These are phyloP conservation scores for Chionis minor DNA, from an alignment of 2,113 vertebrate genomes.

Conservation along the genomic window DNA sequence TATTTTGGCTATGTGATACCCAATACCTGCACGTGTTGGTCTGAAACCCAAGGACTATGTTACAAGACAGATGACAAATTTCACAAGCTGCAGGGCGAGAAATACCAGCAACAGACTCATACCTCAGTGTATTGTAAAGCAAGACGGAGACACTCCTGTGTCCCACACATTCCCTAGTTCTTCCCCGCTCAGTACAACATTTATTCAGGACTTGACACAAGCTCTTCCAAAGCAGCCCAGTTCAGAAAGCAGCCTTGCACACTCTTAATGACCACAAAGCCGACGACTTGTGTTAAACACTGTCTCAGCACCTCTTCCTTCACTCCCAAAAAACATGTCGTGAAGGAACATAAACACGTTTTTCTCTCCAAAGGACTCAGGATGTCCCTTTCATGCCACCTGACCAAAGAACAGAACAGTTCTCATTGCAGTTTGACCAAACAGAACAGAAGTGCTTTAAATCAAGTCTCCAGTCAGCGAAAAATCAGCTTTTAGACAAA, in stretches of 20 bases:
- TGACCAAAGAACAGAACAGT: neutral
- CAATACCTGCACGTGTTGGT: neutral
- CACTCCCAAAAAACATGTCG: neutral
- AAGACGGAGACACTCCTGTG: neutral
- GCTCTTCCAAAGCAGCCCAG: neutral
- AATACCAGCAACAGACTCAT: neutral
- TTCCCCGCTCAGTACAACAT: neutral
- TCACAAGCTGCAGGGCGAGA: neutral
- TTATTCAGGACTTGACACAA: neutral
- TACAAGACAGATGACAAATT: neutral
- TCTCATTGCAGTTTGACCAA: neutral
- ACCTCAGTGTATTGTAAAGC: neutral
- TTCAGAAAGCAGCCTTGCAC: neutral
- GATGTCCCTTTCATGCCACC: neutral
- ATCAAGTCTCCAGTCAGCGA: neutral
- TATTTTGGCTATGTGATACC: neutral
- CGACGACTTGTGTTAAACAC: neutral
- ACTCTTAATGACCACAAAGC: neutral
- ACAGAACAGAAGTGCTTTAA: neutral
- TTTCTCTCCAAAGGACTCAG: neutral
- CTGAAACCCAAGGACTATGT: neutral
- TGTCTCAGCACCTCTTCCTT: neutral
- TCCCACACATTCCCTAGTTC: accelerated
- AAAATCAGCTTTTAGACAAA: neutral
- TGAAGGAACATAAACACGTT: neutral